Conservation (phyloP, 2,797 vertebrate genomes). For the Neomorphus geoffroyi region DNA sequence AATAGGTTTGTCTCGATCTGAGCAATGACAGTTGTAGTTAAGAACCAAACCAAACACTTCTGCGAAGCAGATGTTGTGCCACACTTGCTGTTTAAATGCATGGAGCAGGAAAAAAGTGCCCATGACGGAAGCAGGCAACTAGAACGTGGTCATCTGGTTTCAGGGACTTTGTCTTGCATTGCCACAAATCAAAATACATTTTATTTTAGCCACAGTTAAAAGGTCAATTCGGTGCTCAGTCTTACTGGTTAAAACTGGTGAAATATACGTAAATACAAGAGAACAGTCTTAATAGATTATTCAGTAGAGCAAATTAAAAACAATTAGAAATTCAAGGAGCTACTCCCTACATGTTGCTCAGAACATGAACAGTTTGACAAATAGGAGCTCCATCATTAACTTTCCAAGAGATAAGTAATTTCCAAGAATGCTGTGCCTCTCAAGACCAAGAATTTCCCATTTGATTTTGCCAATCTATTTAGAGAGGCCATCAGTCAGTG, state of each 20-base stretch:
- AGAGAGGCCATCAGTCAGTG: background rate
- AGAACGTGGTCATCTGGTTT: slow-evolving; percentile 4
- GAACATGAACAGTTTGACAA: background rate
- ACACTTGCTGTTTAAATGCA: slow-evolving; percentile 49
- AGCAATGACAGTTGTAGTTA: slow-evolving; percentile 50
- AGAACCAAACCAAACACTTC: slow-evolving; percentile 45
- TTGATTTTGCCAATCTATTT: background rate
- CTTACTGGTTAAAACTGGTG: background rate
- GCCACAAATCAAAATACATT: background rate
- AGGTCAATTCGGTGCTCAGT: background rate
- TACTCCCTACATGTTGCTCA: background rate
- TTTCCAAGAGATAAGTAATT: slow-evolving; percentile 12
- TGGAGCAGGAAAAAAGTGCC: slow-evolving; percentile 36
- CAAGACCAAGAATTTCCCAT: background rate
- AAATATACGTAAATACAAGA: background rate
- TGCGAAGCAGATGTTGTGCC: slow-evolving; percentile 50
- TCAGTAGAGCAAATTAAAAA: background rate
- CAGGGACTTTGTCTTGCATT: background rate
- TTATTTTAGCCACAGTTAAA: background rate
- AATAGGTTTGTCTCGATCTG: background rate
- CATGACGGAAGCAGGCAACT: slow-evolving; percentile 51
- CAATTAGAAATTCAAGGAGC: background rate
- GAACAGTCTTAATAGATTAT: background rate
- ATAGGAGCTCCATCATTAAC: background rate
- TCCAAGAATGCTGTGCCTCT: background rate